Evolutionary conservation across 2,113 vertebrate genomes (phyloP).

Genomic region (Columba janthina): DNA sequence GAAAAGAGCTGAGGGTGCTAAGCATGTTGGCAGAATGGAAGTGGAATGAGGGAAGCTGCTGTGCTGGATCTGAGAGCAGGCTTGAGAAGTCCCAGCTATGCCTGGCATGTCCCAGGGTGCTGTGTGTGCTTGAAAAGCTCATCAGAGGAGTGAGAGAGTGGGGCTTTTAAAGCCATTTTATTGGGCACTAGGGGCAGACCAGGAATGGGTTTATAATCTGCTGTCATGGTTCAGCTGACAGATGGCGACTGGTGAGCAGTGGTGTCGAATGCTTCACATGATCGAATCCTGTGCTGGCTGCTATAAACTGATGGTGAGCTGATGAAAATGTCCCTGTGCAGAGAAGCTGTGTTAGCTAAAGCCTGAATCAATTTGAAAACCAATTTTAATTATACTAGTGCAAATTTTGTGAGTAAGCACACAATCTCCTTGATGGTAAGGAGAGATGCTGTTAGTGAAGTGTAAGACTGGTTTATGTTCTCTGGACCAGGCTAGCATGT

Average conservation of each 20-base stretch:
- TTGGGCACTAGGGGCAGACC: background rate
- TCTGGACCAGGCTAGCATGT: background rate
- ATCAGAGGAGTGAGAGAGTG: background rate
- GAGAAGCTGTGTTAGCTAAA: background rate
- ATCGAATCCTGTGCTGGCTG: background rate
- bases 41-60: background rate
- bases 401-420: background rate
- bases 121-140: background rate
- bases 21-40: background rate
- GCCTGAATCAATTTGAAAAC: background rate
- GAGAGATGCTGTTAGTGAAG: background rate
- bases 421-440: background rate
- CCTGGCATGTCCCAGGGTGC: background rate
- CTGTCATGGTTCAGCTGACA: slow-evolving; percentile 31
- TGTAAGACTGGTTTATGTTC: background rate
- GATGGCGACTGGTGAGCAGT: background rate
- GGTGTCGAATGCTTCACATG: background rate
- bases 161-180: slow-evolving; percentile 16
- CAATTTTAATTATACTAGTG: background rate
- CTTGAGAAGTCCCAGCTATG: background rate
- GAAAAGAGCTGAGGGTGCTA: slow-evolving; percentile 18
- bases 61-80: background rate
- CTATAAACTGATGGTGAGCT: background rate
- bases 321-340: background rate
- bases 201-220: slow-evolving; percentile 6